Percentiles rank a stretch among this genome's conserved stretches.
Conservation (phyloP, 2,888 invertebrate species). For the Teleiodes luculella region DNA sequence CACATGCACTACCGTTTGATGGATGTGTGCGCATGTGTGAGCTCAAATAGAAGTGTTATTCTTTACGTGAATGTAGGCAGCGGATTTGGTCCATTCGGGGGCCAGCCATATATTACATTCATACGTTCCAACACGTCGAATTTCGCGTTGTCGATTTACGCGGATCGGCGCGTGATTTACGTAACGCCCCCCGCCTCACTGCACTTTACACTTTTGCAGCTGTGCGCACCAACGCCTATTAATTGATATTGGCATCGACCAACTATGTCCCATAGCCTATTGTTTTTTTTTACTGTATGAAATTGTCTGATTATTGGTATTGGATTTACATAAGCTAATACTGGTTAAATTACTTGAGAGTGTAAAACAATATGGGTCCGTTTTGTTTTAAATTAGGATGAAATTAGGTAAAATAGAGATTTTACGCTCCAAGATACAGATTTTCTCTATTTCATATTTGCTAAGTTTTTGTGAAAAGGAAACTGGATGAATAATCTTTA, state of each 20-base stretch:
- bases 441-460: no score
- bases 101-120: not conserved
- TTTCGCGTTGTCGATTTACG: slow-evolving; percentile 63
- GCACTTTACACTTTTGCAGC: slow-evolving; percentile 77
- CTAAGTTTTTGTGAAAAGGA: no score
- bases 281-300: not conserved
- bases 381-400: not conserved
- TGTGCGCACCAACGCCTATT: slow-evolving; percentile 66
- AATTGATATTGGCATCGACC: slow-evolving; percentile 68
- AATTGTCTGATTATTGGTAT: no score
- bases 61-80: not conserved
- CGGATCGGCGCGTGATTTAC: slow-evolving; percentile 66
- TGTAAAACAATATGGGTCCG: no score
- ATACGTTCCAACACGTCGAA: slow-evolving; percentile 27
- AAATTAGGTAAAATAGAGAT: not conserved
- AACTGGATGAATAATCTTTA: no score
- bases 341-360: no score
- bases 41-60: not conserved
- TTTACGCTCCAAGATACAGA: not conserved
- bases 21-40: no score
- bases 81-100: not conserved
- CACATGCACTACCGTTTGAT: no score
- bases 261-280: slow-evolving; percentile 20
- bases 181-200: slow-evolving; percentile 65
- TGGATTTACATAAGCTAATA: no score